Conservation (phyloP, 2,797 vertebrate species). For the Mormyrops attenuatus region DNA sequence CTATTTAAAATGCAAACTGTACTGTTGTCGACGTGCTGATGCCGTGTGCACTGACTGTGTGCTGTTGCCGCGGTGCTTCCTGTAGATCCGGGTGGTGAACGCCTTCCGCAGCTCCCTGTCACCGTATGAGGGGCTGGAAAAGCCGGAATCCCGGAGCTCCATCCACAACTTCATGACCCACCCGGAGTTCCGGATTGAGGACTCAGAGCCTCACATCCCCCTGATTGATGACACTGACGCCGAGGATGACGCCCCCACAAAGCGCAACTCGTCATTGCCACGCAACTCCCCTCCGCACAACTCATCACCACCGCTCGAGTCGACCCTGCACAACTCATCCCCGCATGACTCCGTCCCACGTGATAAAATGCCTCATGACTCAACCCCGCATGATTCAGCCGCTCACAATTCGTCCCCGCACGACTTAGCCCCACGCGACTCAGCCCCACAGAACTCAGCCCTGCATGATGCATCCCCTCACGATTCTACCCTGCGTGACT, state of each 20-base stretch:
- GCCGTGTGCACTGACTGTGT: conserved; percentile 41
- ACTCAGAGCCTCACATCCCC: conserved; percentile 97
- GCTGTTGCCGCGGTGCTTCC: conserved; percentile 6
- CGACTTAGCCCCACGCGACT: background rate
- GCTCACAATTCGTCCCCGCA: background rate
- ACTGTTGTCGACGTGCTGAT: conserved; percentile 20
- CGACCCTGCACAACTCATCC: background rate
- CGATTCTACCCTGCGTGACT: background rate
- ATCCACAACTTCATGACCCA: conserved; percentile 99
- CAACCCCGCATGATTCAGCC: background rate
- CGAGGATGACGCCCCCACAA: conserved; percentile 95
- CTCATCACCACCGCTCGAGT: background rate
- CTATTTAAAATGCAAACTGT: conserved; percentile 28
- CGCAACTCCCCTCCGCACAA: background rate
- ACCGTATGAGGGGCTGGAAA: conserved; percentile 96
- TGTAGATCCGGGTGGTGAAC: conserved; percentile 99
- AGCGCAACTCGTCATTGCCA: conserved; percentile 67
- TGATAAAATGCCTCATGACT: background rate
- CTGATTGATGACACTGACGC: conserved; percentile 98
- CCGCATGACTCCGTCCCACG: background rate
- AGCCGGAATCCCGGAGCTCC: conserved; percentile 90
- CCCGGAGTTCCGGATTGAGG: conserved; percentile 98
- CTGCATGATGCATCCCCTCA: background rate
- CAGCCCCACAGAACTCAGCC: background rate
- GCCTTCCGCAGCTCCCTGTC: conserved; percentile 99